Evolutionary conservation across 1,140 invertebrate species (phyloP).

Genomic region (Pseudomyrmex flavicornis): DNA sequence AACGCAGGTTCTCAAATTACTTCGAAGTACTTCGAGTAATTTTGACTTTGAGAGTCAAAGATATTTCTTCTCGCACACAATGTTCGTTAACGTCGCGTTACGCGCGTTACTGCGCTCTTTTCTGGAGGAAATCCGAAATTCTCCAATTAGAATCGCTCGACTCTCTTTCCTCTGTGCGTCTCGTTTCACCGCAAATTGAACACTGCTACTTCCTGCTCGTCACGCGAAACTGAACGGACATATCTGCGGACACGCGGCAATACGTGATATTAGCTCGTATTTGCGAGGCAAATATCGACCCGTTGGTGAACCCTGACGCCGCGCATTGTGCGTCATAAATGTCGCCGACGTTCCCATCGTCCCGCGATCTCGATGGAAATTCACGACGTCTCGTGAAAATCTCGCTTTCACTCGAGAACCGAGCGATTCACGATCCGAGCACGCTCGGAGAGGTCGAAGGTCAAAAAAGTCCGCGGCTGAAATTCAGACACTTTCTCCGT

Average conservation of each 20-base stretch:
- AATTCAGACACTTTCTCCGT: slow-evolving; percentile 52
- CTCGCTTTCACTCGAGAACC: slow-evolving; percentile 50
- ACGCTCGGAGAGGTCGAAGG: background rate
- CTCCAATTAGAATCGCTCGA: background rate
- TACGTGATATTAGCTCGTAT: background rate
- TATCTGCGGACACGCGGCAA: background rate
- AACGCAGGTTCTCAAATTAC: slow-evolving; percentile 42
- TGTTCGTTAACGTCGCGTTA: background rate
- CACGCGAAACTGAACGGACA: background rate
- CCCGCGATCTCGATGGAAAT: background rate
- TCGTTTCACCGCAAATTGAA: background rate
- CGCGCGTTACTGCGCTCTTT: background rate
- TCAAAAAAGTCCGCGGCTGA: slow-evolving; percentile 40
- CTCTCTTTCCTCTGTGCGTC: background rate
- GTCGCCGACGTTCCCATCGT: background rate
- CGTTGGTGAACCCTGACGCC: slow-evolving; percentile 15
- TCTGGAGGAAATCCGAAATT: background rate
- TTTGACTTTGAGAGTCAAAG: no score
- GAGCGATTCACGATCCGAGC: slow-evolving; percentile 31
- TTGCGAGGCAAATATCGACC: background rate
- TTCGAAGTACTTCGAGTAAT: no score
- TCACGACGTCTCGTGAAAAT: slow-evolving; percentile 35
- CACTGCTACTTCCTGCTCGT: slow-evolving; percentile 7
- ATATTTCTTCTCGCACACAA: background rate
- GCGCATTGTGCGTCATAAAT: background rate